Conservation (phyloP, 2,888 invertebrate genomes). For the Sminthurinus aureus region DNA sequence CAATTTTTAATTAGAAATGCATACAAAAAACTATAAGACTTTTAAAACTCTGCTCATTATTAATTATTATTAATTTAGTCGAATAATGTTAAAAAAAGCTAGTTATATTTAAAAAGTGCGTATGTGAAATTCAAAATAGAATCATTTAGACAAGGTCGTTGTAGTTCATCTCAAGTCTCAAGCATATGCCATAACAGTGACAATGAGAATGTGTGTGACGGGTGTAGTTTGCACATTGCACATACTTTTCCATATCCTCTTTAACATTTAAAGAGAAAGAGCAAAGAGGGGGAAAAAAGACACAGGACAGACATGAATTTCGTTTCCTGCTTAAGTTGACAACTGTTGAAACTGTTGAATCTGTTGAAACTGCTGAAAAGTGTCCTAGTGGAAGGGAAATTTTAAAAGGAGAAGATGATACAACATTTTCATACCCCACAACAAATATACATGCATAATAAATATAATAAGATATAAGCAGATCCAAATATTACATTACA, state of each 20-base stretch:
- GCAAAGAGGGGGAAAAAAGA: background rate
- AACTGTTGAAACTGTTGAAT: slow-evolving; percentile 34
- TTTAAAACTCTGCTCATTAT: too few species aligned
- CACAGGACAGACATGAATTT: background rate
- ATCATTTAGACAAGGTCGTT: slow-evolving; percentile 24
- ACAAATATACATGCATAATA: background rate
- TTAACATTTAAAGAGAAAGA: too few species aligned
- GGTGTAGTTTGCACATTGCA: too few species aligned
- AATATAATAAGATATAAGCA: too few species aligned
- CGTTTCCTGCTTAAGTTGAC: slow-evolving; percentile 23
- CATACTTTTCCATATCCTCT: too few species aligned
- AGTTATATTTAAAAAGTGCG: background rate
- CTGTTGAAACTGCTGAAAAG: slow-evolving; percentile 28
- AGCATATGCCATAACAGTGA: background rate
- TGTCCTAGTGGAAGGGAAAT: slow-evolving; percentile 6
- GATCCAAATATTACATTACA: too few species aligned
- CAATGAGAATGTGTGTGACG: slow-evolving; percentile 10
- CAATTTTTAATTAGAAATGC: too few species aligned
- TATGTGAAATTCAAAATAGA: background rate
- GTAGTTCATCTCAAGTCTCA: slow-evolving; percentile 9
- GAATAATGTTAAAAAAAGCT: background rate
- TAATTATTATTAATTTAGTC: background rate
- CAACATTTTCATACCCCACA: background rate
- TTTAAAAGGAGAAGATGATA: background rate
- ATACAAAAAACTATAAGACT: too few species aligned